phyloP scores from a whole-genome alignment of 2,888 invertebrate genomes.

The Serripes groenlandicus region DNA sequence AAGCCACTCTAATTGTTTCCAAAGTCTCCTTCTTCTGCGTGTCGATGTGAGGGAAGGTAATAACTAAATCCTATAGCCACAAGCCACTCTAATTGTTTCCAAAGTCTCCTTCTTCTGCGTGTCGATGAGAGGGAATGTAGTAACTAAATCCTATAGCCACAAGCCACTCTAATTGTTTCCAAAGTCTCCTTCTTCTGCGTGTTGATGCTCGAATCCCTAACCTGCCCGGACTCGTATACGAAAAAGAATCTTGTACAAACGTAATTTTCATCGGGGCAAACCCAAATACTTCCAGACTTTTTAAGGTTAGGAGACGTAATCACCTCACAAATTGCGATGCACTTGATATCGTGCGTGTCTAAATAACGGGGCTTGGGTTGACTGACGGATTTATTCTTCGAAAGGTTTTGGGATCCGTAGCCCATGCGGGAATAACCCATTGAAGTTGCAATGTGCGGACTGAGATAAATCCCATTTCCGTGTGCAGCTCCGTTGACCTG shows the following conservation, averaged over 20 bases:
- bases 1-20: too few relatives aligned
- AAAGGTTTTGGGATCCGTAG: conserved; percentile 61
- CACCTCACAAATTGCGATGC: conserved; percentile 84
- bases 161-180: conserved; percentile 62
- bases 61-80: too few relatives aligned
- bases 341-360: conserved; percentile 74
- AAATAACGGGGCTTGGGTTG: conserved; percentile 71
- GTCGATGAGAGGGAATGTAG: too few relatives aligned
- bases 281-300: conserved; percentile 80
- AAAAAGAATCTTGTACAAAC: conserved; percentile 85
- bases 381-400: neutral
- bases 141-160: too few relatives aligned
- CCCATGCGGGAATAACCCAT: conserved; percentile 82
- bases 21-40: too few relatives aligned
- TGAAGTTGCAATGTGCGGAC: conserved; percentile 78
- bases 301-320: conserved; percentile 75
- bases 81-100: too few relatives aligned
- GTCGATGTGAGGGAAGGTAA: too few relatives aligned
- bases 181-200: conserved; percentile 66
- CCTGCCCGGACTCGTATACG: conserved; percentile 80
- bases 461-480: conserved; percentile 85
- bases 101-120: too few relatives aligned
- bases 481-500: conserved; percentile 83
- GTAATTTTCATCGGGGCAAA: conserved; percentile 77
- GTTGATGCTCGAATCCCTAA: conserved; percentile 69